These are phyloP conservation scores for Brachionus plicatilis DNA, from an alignment of 1,140 invertebrate genomes.

Conservation along the genomic window DNA sequence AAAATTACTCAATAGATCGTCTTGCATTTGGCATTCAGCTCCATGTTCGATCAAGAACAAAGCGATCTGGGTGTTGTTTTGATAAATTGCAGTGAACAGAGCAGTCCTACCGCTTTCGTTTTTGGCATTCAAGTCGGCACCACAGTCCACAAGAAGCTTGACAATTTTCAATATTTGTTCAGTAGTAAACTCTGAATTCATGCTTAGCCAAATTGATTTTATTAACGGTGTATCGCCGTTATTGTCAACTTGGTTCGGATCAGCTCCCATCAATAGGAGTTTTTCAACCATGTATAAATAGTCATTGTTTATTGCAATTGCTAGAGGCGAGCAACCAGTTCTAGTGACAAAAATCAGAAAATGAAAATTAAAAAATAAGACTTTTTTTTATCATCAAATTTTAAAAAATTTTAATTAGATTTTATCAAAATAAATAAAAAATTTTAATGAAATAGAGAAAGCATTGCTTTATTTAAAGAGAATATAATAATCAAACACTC, in stretches of 20 bases:
- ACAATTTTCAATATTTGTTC: slow-evolving; percentile 1
- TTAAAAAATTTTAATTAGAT: too few relatives aligned
- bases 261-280: not conserved
- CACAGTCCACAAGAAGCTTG: not conserved
- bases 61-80: slow-evolving; percentile 33
- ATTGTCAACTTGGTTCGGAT: slow-evolving; percentile 31
- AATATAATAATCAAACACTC: too few relatives aligned
- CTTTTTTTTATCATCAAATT: too few relatives aligned
- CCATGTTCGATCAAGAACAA: slow-evolving; percentile 23
- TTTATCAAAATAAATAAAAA: too few relatives aligned
- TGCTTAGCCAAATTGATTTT: slow-evolving; percentile 4
- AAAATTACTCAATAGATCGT: not conserved
- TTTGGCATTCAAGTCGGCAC: slow-evolving; percentile 14
- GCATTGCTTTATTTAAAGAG: too few relatives aligned
- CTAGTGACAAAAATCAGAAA: not conserved
- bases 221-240: slow-evolving; percentile 36
- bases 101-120: slow-evolving; percentile 13
- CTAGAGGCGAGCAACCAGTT: not conserved
- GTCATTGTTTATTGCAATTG: slow-evolving; percentile 29
- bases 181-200: not conserved
- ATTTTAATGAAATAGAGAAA: too few relatives aligned
- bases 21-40: not conserved
- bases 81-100: slow-evolving; percentile 17
- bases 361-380: too few relatives aligned
- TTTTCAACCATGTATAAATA: slow-evolving; percentile 20